Conservation (phyloP, 2,888 invertebrate genomes). For the Drosophila niveifrons region DNA sequence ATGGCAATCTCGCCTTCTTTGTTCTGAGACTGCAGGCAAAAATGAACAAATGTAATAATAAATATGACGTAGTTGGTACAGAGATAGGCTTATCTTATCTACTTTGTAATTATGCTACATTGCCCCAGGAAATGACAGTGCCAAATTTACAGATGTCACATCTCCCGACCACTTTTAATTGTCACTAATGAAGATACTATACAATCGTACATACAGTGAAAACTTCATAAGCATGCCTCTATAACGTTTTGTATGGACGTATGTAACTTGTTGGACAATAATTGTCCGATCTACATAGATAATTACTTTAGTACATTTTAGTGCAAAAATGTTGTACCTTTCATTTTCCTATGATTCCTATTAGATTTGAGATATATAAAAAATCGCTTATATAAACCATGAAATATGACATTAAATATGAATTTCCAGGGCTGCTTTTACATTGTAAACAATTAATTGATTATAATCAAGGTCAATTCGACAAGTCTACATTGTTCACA, state of each 20-base stretch:
- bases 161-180: not conserved
- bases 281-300: too few relatives aligned
- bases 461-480: too few relatives aligned
- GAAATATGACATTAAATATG: too few relatives aligned
- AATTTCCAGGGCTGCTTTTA: not conserved
- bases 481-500: not conserved
- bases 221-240: too few relatives aligned
- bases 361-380: not conserved
- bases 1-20: constrained; percentile 89
- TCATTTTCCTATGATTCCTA: too few relatives aligned
- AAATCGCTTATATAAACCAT: too few relatives aligned
- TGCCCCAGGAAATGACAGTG: constrained; percentile 1
- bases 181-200: not conserved
- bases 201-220: too few relatives aligned
- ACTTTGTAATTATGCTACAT: not conserved
- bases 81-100: not conserved
- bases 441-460: not conserved
- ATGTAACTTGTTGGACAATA: too few relatives aligned
- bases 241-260: too few relatives aligned
- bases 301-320: too few relatives aligned
- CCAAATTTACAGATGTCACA: not conserved
- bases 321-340: too few relatives aligned
- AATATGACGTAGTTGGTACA: not conserved
- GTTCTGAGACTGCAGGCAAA: constrained; percentile 88
- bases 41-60: not conserved